These are phyloP conservation scores for Bombylius major DNA, from an alignment of 2,888 invertebrate species.

Conservation along the genomic window DNA sequence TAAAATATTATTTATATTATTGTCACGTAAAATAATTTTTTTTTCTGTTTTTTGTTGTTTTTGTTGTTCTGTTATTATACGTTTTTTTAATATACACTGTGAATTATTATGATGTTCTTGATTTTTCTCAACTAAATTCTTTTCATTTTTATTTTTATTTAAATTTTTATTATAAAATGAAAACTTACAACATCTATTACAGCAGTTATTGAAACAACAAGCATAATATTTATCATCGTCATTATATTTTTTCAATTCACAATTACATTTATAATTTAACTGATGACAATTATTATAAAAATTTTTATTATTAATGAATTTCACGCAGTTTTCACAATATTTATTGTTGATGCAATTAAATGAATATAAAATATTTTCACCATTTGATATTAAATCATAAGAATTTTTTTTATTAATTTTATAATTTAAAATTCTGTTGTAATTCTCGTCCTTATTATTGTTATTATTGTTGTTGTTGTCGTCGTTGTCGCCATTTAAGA, in stretches of 20 bases:
- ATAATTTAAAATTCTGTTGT: no score
- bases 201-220: not conserved
- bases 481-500: no score
- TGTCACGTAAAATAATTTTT: not conserved
- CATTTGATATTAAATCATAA: no score
- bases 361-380: no score
- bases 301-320: constrained; percentile 4
- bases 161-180: not conserved
- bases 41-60: not conserved
- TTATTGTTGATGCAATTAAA: not conserved
- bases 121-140: not conserved
- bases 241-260: not conserved
- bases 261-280: not conserved
- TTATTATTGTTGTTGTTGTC: no score
- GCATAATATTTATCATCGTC: not conserved
- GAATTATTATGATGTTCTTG: not conserved
- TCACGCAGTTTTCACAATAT: constrained; percentile 4
- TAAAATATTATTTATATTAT: not conserved
- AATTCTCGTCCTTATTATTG: no score
- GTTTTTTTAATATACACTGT: no score
- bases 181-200: not conserved
- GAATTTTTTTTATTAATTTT: no score
- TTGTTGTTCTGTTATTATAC: no score
- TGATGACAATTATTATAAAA: not conserved
- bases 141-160: not conserved